Conservation (phyloP, 2,888 invertebrate genomes). For the Hirtodrosophila cameraria region DNA sequence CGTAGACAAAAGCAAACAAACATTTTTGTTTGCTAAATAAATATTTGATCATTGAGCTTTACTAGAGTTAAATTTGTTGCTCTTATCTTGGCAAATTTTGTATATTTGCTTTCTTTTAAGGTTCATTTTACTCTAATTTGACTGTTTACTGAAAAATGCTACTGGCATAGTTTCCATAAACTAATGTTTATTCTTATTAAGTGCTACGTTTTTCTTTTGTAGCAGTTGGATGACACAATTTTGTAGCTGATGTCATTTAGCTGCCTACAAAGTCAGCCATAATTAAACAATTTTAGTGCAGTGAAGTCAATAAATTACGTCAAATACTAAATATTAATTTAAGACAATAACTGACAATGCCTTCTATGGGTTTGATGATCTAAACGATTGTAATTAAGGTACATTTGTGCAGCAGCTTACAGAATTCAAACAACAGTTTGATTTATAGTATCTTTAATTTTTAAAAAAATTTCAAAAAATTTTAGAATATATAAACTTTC, state of each 20-base stretch:
- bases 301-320: conserved; percentile 20
- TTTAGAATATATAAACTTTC: too few relatives aligned
- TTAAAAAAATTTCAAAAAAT: too few relatives aligned
- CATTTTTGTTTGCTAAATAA: conserved; percentile 35
- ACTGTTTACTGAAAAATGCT: neutral
- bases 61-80: conserved; percentile 13
- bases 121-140: conserved; percentile 6
- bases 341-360: conserved; percentile 2
- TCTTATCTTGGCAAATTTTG: conserved; percentile 27
- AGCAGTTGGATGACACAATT: conserved; percentile 35
- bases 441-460: neutral
- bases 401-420: neutral
- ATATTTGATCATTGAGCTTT: conserved; percentile 46
- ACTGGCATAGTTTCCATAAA: too few relatives aligned
- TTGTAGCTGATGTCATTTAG: conserved; percentile 41
- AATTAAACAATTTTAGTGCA: conserved; percentile 14
- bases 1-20: conserved; percentile 9
- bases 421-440: neutral
- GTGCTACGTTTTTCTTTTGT: neutral
- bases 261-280: conserved; percentile 5
- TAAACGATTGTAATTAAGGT: conserved; percentile 11
- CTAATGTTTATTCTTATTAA: neutral
- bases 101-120: neutral
- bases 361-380: conserved; percentile 28
- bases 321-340: conserved; percentile 7